Evolutionary conservation across 92 coral and sea anemone genomes (phyloP), one percentile per base, ranked within the genome.

Genomic region (Palythoa grandis): DNA sequence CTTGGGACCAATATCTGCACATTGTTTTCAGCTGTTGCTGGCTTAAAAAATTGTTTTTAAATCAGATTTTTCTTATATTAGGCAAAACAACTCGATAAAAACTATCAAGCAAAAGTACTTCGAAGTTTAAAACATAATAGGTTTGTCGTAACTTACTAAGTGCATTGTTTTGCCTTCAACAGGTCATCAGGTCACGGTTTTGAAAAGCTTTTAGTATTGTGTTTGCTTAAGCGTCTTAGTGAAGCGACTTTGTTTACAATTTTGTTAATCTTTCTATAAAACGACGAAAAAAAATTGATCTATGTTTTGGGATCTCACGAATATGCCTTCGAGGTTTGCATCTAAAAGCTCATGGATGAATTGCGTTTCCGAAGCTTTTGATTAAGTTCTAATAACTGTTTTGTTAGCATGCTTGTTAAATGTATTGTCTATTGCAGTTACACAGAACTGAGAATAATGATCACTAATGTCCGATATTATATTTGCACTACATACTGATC

Each of bases 401-500:
- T 57, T 10, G 63, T 57, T 11, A 57, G 63, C 63, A 57, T 5
- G 63, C 7, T 57, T 57, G 63, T 57, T 57, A 57, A 57, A 57
- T 57, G 63, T 57, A 57, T 57, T 57, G 63, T 57, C 63, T 57
- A 57, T 11, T 57, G 63, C 63, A 57, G 63, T 57, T 57, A 70
- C 29, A 20, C 74, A 35, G 48, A 72, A 40, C 24, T 40, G 77
- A 40, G 77, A 72, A 40, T 38, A 40, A 10, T 72, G 77, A 29
- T 72, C 52, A 72, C 57, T 40, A 40, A 72, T 72, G 52, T 72
- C 57, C 23, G 53, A 72, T 38, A 72, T 38, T 4, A 72, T 43
- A 40, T 72, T 72, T 40, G 56, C 56, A 40, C 77, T 40, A 40
- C 23, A 72, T 23, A 85, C 53, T 11, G 47, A 50, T 86, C 25